Evolutionary conservation across 2,888 invertebrate species (phyloP), one percentile per base, ranked within the genome.

Genomic region (Tipula unca): DNA sequence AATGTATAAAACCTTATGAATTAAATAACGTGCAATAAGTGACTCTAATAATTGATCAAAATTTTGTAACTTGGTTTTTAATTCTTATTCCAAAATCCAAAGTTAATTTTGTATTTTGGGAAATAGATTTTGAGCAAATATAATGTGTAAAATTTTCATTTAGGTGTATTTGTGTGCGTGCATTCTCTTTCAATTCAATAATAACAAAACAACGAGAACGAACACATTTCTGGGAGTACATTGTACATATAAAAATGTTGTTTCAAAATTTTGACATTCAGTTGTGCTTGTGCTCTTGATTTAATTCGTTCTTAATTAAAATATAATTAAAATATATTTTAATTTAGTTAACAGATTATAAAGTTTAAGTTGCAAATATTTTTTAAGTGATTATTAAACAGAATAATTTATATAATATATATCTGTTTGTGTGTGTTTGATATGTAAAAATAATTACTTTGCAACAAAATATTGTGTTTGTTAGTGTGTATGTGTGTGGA

Each of bases 401-500:
- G 10, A 39, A 48, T 69, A 10, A 69, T 69, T 25, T 69, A 25
- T 25, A 25, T n/a, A 69, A 69, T 69, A 25, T 25, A 25, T n/a
- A 69, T 25, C 8, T 69, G 3, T 25, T 25, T 10, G 69, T 69
- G 25, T 13, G 69, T 69, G 25, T 69, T 20, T 14, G n/a, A 39
- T 5, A 6, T 48, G 48, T 48, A 5, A 48, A 48, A 32, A 32
- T 6, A 32, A 20, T 48, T 17, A n/a, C 6, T 48, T 48, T 17
- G 20, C 48, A 48, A 17, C 48, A 17, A 48, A n/a, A 48, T 48
- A 48, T 48, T 48, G 85, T 87, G 88, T 87, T 89, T 32, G 32
- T 5, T 5, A 3, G 88, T 87, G 89, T 89, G 87, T 87, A 89
- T 82, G 88, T 88, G 86, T 88, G 89, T 29, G 25, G 10, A 69